Conservation (phyloP, 35 echinoderm and acorn worm genomes). For the Strongylocentrotus purpuratus region DNA sequence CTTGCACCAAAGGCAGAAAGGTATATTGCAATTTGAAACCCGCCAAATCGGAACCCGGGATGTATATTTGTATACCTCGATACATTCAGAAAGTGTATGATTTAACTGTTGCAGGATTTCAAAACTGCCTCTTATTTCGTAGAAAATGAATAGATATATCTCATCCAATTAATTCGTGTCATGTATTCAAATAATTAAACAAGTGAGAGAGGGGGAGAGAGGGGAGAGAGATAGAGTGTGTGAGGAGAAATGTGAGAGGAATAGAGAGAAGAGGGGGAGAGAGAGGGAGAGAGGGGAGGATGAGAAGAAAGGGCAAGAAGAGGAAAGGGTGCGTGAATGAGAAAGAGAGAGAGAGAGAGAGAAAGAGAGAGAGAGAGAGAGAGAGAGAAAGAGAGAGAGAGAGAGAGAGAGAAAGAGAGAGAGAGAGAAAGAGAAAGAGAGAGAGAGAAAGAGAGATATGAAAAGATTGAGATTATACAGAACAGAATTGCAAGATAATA, state of each 20-base stretch:
- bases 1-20: slow-evolving; percentile 67
- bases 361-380: not conserved
- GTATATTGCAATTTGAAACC: not conserved
- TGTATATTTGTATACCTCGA: not conserved
- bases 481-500: too few species aligned
- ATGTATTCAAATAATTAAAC: too few species aligned
- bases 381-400: not conserved
- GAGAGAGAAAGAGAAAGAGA: not conserved
- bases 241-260: not conserved
- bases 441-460: not conserved
- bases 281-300: too few species aligned
- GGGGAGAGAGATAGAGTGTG: not conserved
- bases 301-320: too few species aligned
- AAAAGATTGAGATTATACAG: too few species aligned
- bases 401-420: not conserved
- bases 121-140: not conserved
- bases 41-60: not conserved
- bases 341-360: not conserved
- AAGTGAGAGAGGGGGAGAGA: too few species aligned
- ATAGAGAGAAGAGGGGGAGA: too few species aligned
- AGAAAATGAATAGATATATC: too few species aligned
- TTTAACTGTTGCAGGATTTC: not conserved
- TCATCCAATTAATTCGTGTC: too few species aligned
- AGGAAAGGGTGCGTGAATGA: too few species aligned
- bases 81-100: not conserved